These are phyloP conservation scores for Phallusia fumigata DNA, from an alignment of 23 tunicate genomes.

Conservation along the genomic window DNA sequence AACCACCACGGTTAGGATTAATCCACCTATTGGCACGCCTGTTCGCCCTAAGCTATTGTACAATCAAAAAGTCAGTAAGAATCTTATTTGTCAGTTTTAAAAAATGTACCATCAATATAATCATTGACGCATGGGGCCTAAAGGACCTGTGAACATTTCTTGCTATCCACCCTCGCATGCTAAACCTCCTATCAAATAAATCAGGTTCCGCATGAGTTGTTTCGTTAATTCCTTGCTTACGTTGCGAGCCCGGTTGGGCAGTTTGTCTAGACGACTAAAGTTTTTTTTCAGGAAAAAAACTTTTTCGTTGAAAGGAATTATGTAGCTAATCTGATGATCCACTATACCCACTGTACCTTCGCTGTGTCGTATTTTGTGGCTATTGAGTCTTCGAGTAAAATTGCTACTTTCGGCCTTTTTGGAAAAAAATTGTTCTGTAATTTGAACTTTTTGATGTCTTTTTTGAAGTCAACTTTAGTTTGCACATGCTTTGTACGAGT, in stretches of 20 bases:
- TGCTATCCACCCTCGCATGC: not conserved
- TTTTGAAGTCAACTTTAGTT: no score
- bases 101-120: not conserved
- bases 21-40: not conserved
- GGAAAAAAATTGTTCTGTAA: no score
- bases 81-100: not conserved
- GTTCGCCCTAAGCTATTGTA: not conserved
- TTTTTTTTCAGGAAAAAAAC: not conserved
- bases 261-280: not conserved
- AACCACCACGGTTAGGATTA: not conserved
- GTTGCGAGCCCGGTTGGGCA: not conserved
- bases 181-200: not conserved
- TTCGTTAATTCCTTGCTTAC: conserved; percentile 4
- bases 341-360: not conserved
- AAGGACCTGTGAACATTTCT: no score
- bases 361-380: not conserved
- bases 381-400: not conserved
- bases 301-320: not conserved
- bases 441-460: no score
- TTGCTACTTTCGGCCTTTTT: no score
- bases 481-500: no score
- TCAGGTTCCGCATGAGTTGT: not conserved
- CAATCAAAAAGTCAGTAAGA: not conserved
- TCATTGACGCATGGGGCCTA: no score
- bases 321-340: not conserved